A percentile compares a stretch with the other conserved stretches of the same genome.
Evolutionary conservation across 2,797 vertebrate species (phyloP).

Genomic region (Eulemur coronatus): DNA sequence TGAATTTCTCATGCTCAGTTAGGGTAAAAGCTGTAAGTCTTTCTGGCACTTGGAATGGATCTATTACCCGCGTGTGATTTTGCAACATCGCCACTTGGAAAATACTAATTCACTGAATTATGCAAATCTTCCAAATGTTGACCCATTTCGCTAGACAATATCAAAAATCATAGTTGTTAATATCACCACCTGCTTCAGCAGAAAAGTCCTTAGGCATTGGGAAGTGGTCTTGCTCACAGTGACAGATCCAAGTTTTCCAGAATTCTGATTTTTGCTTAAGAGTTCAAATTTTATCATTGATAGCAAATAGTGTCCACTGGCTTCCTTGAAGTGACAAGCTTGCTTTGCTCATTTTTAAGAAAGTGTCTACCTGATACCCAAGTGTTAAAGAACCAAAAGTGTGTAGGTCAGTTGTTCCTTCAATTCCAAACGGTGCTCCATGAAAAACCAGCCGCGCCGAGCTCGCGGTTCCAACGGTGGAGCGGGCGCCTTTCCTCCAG

Average conservation of each 20-base stretch:
- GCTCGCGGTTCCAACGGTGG: too few species aligned
- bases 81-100: too few species aligned
- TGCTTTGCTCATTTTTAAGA: neutral
- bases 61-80: neutral
- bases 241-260: neutral
- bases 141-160: neutral
- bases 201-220: neutral
- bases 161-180: neutral
- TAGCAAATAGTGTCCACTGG: neutral
- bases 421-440: too few species aligned
- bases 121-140: too few species aligned
- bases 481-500: too few species aligned
- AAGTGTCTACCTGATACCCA: too few species aligned
- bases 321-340: neutral
- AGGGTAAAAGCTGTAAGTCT: neutral
- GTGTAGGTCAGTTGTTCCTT: too few species aligned
- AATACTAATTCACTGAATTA: too few species aligned
- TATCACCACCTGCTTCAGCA: neutral
- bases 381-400: too few species aligned
- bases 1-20: neutral
- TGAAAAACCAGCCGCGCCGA: too few species aligned
- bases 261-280: neutral
- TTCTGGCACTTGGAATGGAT: neutral
- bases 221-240: neutral
- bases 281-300: neutral